These are phyloP conservation scores for Caenorhabditis tropicalis DNA, from an alignment of 1,140 invertebrate species.

Conservation along the genomic window DNA sequence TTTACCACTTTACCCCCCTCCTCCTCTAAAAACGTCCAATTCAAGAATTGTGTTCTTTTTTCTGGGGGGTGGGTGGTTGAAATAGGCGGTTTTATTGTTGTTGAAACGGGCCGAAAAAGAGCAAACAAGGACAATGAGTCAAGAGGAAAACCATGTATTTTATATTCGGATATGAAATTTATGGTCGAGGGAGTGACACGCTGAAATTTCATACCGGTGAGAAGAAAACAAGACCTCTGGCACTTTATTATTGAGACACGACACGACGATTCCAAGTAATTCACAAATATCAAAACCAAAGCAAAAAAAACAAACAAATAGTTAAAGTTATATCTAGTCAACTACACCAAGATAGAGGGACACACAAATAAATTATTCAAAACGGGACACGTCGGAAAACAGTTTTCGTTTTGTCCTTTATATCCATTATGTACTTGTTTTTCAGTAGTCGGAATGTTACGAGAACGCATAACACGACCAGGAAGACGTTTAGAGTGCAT, in stretches of 20 bases:
- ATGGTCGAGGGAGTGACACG: no score
- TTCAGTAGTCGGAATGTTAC: constrained; percentile 5
- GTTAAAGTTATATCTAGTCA: background rate
- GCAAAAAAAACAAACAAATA: background rate
- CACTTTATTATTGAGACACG: background rate
- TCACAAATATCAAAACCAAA: background rate
- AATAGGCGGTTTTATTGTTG: background rate
- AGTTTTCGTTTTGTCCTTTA: constrained; percentile 31
- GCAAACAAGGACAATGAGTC: background rate
- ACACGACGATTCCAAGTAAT: background rate
- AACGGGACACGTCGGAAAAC: constrained; percentile 1
- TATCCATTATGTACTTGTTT: constrained; percentile 34
- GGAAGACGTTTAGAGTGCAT: background rate
- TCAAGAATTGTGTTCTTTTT: no score
- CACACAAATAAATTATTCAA: background rate
- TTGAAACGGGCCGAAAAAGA: background rate
- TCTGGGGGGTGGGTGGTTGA: no score
- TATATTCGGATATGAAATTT: background rate
- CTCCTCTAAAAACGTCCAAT: no score
- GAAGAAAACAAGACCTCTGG: background rate
- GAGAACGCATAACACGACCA: background rate
- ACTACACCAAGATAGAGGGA: background rate
- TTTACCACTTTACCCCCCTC: no score
- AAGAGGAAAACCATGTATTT: background rate
- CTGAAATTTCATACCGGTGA: background rate